Evolutionary conservation across 2,113 vertebrate genomes (phyloP).

Genomic region (Heliornis fulica): DNA sequence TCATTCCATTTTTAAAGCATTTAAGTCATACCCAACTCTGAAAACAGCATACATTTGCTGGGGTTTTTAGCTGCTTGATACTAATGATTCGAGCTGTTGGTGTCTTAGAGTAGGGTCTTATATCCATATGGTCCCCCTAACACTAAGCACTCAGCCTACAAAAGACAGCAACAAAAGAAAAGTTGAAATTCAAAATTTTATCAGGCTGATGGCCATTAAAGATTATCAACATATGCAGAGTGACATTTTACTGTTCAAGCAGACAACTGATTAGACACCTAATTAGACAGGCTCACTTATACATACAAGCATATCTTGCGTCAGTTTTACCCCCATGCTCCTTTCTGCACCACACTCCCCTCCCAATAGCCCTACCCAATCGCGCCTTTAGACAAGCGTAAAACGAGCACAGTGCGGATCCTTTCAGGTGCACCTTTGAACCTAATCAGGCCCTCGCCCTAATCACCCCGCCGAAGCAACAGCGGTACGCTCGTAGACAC

Average conservation of each 20-base stretch:
- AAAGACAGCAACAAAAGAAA: not conserved
- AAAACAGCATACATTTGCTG: not conserved
- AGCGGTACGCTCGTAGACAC: rapidly evolving
- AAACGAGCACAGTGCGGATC: not conserved
- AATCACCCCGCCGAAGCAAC: rapidly evolving
- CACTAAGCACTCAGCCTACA: not conserved
- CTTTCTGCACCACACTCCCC: not conserved
- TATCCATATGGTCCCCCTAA: not conserved
- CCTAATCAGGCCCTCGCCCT: not conserved
- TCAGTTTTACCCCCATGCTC: not conserved
- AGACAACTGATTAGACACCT: not conserved
- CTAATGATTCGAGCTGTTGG: not conserved
- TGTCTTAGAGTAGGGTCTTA: not conserved
- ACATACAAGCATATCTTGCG: rapidly evolving
- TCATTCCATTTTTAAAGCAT: not conserved
- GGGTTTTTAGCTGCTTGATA: not conserved
- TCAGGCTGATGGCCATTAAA: not conserved
- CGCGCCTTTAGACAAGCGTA: rapidly evolving
- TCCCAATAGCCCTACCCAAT: not conserved
- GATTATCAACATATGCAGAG: rapidly evolving
- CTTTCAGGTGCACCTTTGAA: too few species aligned
- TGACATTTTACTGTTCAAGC: not conserved
- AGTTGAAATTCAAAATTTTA: not conserved
- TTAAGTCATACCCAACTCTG: not conserved
- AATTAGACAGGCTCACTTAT: rapidly evolving